phyloP scores from a whole-genome alignment of 2,797 vertebrate genomes.

The Rousettus madagascariensis region DNA sequence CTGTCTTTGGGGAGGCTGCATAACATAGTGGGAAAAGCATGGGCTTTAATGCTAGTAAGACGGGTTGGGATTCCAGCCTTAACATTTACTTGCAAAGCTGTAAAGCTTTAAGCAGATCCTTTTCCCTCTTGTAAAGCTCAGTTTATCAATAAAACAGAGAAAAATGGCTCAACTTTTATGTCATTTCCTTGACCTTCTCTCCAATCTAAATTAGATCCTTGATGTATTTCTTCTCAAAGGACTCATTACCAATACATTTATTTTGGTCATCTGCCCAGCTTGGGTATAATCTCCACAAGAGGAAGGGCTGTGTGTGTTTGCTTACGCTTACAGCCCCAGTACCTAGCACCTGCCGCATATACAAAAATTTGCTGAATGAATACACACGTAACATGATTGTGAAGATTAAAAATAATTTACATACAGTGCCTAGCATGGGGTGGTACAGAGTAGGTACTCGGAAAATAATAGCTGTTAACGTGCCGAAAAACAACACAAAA shows the following conservation, averaged over 20 bases:
- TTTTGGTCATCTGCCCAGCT: background rate
- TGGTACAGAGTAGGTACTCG: conserved; percentile 9
- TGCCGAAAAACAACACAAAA: background rate
- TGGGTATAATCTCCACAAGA: background rate
- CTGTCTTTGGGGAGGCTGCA: background rate
- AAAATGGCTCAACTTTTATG: background rate
- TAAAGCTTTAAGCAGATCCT: background rate
- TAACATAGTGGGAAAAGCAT: background rate
- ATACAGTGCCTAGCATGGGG: background rate
- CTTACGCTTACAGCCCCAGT: background rate
- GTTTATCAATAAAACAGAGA: conserved; percentile 36
- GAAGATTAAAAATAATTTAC: conserved; percentile 45
- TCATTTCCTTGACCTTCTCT: conserved; percentile 15
- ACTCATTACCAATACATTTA: background rate
- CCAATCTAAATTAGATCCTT: conserved; percentile 24
- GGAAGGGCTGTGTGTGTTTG: background rate
- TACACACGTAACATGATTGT: background rate
- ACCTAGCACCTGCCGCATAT: background rate
- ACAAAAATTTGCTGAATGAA: background rate
- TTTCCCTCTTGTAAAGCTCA: conserved; percentile 33
- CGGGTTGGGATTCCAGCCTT: background rate
- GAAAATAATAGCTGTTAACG: background rate
- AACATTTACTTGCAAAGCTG: background rate
- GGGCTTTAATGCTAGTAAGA: background rate
- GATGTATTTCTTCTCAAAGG: background rate